Evolutionary conservation across 2,113 vertebrate species (phyloP).

Genomic region (Nesospiza acunhae): DNA sequence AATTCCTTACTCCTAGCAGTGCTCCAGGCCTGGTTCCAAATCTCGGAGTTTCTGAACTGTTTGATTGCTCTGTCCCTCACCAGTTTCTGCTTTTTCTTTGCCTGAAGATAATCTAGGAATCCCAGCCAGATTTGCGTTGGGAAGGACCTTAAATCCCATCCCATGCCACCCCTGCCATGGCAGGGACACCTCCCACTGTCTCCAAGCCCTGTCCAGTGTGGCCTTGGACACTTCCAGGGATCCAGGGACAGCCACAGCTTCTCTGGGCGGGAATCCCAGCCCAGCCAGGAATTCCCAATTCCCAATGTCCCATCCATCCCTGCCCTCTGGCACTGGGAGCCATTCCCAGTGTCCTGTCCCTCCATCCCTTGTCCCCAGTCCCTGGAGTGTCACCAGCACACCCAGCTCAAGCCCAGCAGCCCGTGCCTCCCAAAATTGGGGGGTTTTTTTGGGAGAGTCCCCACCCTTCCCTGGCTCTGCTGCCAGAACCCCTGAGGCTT

Average conservation of each 20-base stretch:
- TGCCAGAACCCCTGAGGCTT: background rate
- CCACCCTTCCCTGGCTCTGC: background rate
- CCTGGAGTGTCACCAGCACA: fast-evolving
- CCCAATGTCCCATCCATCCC: background rate
- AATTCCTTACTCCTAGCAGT: background rate
- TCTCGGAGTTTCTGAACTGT: background rate
- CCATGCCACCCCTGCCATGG: background rate
- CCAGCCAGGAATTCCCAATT: background rate
- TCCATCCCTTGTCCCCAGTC: background rate
- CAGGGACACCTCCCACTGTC: fast-evolving
- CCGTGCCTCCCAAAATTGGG: background rate
- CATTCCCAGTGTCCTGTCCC: background rate
- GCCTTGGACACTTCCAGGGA: background rate
- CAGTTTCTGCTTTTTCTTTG: background rate
- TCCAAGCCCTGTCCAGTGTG: background rate
- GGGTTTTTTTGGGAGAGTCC: background rate
- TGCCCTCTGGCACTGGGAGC: background rate
- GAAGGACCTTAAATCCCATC: background rate
- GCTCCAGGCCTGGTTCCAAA: background rate
- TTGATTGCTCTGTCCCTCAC: background rate
- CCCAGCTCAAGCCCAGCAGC: background rate
- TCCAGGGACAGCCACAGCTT: background rate
- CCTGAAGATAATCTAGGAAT: background rate
- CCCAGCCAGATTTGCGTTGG: background rate
- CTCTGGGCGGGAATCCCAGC: background rate